These are phyloP conservation scores for Euura saliciscinereae DNA, from an alignment of 1,140 invertebrate genomes.

Conservation along the genomic window DNA sequence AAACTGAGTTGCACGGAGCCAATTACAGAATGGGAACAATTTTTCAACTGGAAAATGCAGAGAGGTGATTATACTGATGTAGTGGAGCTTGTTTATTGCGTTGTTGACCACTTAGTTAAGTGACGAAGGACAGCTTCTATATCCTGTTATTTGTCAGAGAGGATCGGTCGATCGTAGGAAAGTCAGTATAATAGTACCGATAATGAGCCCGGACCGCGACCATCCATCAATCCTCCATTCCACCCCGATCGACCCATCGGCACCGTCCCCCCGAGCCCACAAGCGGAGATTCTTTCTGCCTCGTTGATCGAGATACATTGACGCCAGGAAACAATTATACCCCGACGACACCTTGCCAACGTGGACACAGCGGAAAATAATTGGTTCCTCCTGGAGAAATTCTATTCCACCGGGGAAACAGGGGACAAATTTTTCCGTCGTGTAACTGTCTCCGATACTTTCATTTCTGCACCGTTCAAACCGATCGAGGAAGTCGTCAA, in stretches of 20 bases:
- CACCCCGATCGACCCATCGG: background rate
- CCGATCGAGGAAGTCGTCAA: too few species aligned
- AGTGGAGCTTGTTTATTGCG: background rate
- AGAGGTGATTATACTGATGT: too few species aligned
- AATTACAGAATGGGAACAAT: too few species aligned
- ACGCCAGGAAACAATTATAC: constrained; percentile 5
- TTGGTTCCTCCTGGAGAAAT: background rate
- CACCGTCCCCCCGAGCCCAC: background rate
- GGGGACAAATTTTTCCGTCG: too few species aligned
- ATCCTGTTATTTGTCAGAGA: constrained; percentile 4
- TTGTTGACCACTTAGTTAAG: constrained; percentile 7
- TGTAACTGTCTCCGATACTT: too few species aligned
- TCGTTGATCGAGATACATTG: constrained; percentile 2
- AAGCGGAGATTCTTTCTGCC: constrained; percentile 2
- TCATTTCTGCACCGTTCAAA: too few species aligned
- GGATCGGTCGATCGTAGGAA: background rate
- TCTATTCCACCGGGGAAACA: background rate
- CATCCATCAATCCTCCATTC: constrained; percentile 2
- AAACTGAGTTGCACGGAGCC: too few species aligned
- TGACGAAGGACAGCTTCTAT: constrained; percentile 2
- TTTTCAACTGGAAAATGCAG: too few species aligned
- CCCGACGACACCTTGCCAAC: background rate
- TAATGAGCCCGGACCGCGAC: background rate
- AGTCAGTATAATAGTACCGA: constrained; percentile 4
- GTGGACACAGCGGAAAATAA: background rate